Conservation (phyloP, 1,140 invertebrate genomes). For the Charaxes varanes region DNA sequence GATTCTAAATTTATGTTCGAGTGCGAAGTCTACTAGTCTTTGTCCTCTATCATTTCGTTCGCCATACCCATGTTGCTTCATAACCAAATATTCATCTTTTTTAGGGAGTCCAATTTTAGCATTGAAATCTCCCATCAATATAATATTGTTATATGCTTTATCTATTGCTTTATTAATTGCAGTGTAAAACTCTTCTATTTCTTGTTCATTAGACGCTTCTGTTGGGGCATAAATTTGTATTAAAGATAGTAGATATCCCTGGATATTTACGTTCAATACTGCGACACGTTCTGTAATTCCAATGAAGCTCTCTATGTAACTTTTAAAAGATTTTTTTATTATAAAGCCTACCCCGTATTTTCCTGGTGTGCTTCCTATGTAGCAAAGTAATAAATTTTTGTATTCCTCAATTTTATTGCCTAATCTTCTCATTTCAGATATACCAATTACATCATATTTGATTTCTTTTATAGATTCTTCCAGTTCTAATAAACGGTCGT, state of each 20-base stretch:
- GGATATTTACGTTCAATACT: constrained; percentile 1
- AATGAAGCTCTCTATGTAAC: constrained; percentile 4
- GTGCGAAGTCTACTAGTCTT: neutral
- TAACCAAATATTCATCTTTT: neutral
- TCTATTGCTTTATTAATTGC: neutral
- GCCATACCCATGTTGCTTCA: constrained; percentile 6
- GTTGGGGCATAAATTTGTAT: constrained; percentile 12
- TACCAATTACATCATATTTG: constrained; percentile 2
- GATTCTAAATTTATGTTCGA: constrained; percentile 4
- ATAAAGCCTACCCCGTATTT: constrained; percentile 2
- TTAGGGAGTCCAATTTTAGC: constrained; percentile 4
- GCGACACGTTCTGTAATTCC: constrained; percentile 8
- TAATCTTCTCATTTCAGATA: constrained; percentile 1
- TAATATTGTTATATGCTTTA: neutral
- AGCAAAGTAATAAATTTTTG: constrained; percentile 1
- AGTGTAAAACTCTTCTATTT: constrained; percentile 5
- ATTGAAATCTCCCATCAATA: constrained; percentile 4
- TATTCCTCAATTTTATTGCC: constrained; percentile 1
- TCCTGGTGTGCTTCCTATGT: constrained; percentile 4
- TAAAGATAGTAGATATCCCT: neutral
- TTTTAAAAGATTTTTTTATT: constrained; percentile 4
- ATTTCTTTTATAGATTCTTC: neutral
- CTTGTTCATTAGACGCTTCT: neutral
- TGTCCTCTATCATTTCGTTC: constrained; percentile 9
- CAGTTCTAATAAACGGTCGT: constrained; percentile 6